Evolutionary conservation across 2,113 vertebrate species (phyloP).

Genomic region (Lipophrys pholis): DNA sequence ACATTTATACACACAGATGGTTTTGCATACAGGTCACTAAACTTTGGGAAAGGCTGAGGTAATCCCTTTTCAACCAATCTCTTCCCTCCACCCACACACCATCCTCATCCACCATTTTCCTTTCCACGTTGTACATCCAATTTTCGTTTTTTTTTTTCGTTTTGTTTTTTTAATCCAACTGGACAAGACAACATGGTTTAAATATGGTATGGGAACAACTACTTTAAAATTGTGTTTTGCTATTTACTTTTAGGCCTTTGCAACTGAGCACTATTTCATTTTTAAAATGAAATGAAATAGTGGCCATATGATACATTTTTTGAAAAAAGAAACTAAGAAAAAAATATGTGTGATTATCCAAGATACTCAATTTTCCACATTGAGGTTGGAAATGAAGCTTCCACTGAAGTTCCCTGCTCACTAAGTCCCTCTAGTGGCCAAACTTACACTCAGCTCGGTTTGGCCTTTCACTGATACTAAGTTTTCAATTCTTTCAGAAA

Average conservation of each 20-base stretch:
- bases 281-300: constrained; percentile 22
- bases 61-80: constrained; percentile 60
- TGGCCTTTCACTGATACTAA: neutral
- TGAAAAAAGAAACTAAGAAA: constrained; percentile 25
- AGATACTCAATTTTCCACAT: constrained; percentile 18
- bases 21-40: constrained; percentile 48
- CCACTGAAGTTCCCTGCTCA: constrained; percentile 63
- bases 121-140: neutral
- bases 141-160: neutral
- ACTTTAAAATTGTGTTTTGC: constrained; percentile 7
- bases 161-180: no score
- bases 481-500: neutral
- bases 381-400: constrained; percentile 35
- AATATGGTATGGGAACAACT: neutral
- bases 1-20: constrained; percentile 38
- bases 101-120: constrained; percentile 30
- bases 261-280: neutral
- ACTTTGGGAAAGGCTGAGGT: constrained; percentile 59
- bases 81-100: constrained; percentile 33
- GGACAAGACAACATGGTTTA: no score
- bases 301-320: no score
- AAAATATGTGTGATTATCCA: constrained; percentile 33
- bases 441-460: neutral
- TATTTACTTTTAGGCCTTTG: constrained; percentile 5
- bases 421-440: constrained; percentile 79